Percentiles rank a stretch among this genome's conserved stretches.
phyloP scores from a whole-genome alignment of 2,888 invertebrate genomes.

The Acrobasis consociella region DNA sequence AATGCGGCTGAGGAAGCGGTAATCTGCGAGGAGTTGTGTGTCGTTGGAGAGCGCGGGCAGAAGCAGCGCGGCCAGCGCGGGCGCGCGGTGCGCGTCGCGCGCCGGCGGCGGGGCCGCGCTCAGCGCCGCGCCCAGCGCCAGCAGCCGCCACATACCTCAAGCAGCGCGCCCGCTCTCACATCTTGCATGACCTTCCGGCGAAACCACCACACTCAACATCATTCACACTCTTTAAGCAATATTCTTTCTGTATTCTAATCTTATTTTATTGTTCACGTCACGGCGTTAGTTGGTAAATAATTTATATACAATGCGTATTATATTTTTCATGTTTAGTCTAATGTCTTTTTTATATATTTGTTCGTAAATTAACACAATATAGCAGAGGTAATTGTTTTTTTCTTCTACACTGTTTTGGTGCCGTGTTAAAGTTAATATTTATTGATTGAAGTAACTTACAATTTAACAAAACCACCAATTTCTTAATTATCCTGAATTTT shows the following conservation, averaged over 20 bases:
- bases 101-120: slow-evolving; percentile 24
- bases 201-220: neutral
- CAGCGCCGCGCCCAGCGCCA: slow-evolving; percentile 9
- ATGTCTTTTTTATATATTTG: too few species aligned
- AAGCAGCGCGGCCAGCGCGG: slow-evolving; percentile 29
- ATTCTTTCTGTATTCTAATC: neutral
- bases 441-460: too few species aligned
- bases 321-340: too few species aligned
- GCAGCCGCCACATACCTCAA: slow-evolving; percentile 2
- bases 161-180: neutral
- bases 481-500: neutral
- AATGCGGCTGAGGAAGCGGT: slow-evolving; percentile 12
- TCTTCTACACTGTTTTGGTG: too few species aligned
- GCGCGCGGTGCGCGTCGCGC: slow-evolving; percentile 26
- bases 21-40: slow-evolving; percentile 3
- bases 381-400: too few species aligned
- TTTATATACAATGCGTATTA: too few species aligned
- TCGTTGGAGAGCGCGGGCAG: slow-evolving; percentile 18
- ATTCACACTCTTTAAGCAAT: neutral
- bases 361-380: too few species aligned
- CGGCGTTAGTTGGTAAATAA: neutral
- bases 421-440: too few species aligned
- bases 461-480: neutral
- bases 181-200: neutral
- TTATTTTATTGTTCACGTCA: neutral